phyloP scores from a whole-genome alignment of 2,113 vertebrate genomes.

The Nesogale talazaci region DNA sequence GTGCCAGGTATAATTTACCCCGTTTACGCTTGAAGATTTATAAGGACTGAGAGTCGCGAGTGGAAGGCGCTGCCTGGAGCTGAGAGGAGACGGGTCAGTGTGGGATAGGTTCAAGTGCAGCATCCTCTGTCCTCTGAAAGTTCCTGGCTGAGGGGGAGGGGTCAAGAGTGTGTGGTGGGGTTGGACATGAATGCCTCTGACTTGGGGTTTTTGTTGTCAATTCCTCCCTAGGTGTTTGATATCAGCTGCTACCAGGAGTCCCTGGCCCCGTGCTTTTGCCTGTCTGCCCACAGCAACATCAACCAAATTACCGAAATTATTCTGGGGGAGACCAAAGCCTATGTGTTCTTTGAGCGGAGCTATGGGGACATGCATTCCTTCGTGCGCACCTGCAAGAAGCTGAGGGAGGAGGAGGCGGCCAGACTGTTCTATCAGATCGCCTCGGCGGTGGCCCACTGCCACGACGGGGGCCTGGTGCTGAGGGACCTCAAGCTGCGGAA shows the following conservation, averaged over 20 bases:
- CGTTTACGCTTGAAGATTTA: not conserved
- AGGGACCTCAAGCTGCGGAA: slow-evolving; percentile 98
- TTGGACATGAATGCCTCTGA: slow-evolving; percentile 47
- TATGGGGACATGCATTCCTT: slow-evolving; percentile 99
- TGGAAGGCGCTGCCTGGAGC: not conserved
- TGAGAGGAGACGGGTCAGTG: not conserved
- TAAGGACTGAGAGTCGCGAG: not conserved
- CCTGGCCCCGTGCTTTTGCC: slow-evolving; percentile 96
- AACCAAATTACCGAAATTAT: slow-evolving; percentile 99
- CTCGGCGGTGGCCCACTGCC: slow-evolving; percentile 98
- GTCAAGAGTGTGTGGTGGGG: accelerated
- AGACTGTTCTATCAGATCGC: slow-evolving; percentile 98
- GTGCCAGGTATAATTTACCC: not conserved
- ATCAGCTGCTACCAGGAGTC: slow-evolving; percentile 98
- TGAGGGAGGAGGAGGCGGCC: slow-evolving; percentile 98
- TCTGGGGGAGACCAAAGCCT: slow-evolving; percentile 96
- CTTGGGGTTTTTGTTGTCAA: slow-evolving; percentile 65
- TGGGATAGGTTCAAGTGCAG: not conserved
- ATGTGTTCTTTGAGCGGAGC: slow-evolving; percentile 97
- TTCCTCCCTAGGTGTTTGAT: slow-evolving; percentile 93
- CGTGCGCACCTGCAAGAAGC: slow-evolving; percentile 98
- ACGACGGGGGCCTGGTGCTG: slow-evolving; percentile 97
- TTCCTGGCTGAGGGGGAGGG: accelerated
- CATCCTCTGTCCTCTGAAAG: not conserved
- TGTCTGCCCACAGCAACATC: slow-evolving; percentile 97